Evolutionary conservation across 2,797 vertebrate species (phyloP).

Genomic region (Scyliorhinus canicula): DNA sequence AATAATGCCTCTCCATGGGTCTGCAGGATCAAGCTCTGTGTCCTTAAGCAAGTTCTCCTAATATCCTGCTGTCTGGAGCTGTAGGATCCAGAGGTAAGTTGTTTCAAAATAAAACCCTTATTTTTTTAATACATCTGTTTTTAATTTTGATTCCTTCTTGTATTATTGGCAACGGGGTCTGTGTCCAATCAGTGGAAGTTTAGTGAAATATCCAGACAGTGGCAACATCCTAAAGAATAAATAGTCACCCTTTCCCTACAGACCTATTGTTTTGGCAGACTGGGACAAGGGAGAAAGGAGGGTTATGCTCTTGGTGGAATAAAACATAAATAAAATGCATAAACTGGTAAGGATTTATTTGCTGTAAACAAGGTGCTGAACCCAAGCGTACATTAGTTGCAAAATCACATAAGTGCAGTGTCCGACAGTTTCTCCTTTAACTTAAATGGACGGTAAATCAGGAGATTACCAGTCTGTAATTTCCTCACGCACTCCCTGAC

Average conservation of each 20-base stretch:
- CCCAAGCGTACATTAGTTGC: neutral
- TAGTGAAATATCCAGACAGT: neutral
- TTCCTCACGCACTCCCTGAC: neutral
- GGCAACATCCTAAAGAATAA: conserved; percentile 21
- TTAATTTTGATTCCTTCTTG: conserved; percentile 7
- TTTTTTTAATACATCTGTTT: conserved; percentile 11
- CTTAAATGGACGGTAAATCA: neutral
- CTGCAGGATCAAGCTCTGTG: neutral
- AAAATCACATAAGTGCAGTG: neutral
- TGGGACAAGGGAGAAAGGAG: neutral
- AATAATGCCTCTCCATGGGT: neutral
- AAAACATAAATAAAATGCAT: neutral
- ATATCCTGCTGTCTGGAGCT: conserved; percentile 22
- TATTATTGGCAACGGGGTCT: neutral
- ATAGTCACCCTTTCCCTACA: neutral
- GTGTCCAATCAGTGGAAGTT: neutral
- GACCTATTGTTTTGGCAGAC: neutral
- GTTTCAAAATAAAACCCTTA: neutral
- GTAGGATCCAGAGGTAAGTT: neutral
- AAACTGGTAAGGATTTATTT: neutral
- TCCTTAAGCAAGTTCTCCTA: conserved; percentile 32
- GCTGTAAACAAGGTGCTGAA: neutral
- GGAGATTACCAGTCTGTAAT: neutral
- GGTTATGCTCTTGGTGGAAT: neutral
- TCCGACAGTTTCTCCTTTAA: neutral